Conservation (phyloP, 37 sponge, comb jelly and placozoan genomes). For the Chondrosia reniformis region DNA sequence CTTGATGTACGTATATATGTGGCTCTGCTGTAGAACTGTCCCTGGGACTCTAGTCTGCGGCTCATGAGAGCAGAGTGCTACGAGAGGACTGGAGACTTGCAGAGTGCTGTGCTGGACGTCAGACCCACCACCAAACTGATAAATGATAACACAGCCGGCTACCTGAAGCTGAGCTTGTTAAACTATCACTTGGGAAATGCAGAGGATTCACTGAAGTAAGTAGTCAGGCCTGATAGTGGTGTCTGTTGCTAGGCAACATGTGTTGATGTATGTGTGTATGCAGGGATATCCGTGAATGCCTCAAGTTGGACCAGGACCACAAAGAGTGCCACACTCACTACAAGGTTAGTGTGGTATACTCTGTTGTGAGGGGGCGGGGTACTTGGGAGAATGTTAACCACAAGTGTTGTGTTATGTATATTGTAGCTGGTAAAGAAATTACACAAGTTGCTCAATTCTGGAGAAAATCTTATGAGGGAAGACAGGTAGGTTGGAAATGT, state of each 20-base stretch:
- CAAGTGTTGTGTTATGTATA: neutral
- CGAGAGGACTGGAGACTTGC: slow-evolving; percentile 48
- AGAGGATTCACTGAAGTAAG: slow-evolving; percentile 87
- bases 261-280: neutral
- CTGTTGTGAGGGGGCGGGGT: neutral
- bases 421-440: slow-evolving; percentile 93
- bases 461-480: slow-evolving; percentile 56
- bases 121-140: slow-evolving; percentile 83
- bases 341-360: slow-evolving; percentile 57
- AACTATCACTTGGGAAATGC: slow-evolving; percentile 85
- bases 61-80: slow-evolving; percentile 72
- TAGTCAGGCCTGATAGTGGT: neutral
- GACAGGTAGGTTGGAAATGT: slow-evolving; percentile 48
- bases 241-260: neutral
- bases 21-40: slow-evolving; percentile 30
- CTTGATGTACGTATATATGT: too few relatives aligned
- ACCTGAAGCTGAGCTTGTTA: slow-evolving; percentile 63
- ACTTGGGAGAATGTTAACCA: neutral
- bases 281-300: slow-evolving; percentile 94
- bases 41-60: slow-evolving; percentile 76
- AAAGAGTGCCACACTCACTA: slow-evolving; percentile 80
- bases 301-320: slow-evolving; percentile 94
- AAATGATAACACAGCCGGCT: slow-evolving; percentile 89
- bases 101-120: slow-evolving; percentile 78
- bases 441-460: slow-evolving; percentile 65